Conservation (phyloP, 2,113 vertebrate genomes). For the Hippocampus abdominalis region DNA sequence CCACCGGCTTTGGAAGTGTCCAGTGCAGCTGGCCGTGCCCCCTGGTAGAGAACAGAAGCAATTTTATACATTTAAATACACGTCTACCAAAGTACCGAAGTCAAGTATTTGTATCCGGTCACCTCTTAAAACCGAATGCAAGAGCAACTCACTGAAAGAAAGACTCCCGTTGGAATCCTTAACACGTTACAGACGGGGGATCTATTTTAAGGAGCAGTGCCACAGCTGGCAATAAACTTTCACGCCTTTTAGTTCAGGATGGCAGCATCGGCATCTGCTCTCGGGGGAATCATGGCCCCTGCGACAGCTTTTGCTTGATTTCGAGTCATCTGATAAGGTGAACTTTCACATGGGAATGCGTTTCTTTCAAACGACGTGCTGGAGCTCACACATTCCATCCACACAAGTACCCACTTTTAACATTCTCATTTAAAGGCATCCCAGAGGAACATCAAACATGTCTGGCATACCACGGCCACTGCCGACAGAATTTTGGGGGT, state of each 20-base stretch:
- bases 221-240: slow-evolving; percentile 37
- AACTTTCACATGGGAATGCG: slow-evolving; percentile 75
- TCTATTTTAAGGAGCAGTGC: slow-evolving; percentile 39
- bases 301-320: slow-evolving; percentile 54
- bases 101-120: no score
- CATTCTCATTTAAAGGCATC: slow-evolving; percentile 66
- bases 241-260: slow-evolving; percentile 23
- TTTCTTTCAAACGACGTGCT: slow-evolving; percentile 53
- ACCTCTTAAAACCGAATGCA: neutral
- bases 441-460: slow-evolving; percentile 69
- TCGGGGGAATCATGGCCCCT: slow-evolving; percentile 25
- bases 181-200: neutral
- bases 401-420: slow-evolving; percentile 51
- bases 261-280: slow-evolving; percentile 25
- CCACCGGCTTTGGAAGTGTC: slow-evolving; percentile 48
- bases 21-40: slow-evolving; percentile 70
- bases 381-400: slow-evolving; percentile 63
- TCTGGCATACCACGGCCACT: slow-evolving; percentile 65
- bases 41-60: slow-evolving; percentile 56
- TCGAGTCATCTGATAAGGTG: slow-evolving; percentile 52
- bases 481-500: slow-evolving; percentile 59
- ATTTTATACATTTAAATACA: neutral
- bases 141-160: no score
- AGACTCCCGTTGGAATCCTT: neutral
- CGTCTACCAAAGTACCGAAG: no score